A percentile compares a stretch with the other conserved stretches of the same genome.
phyloP scores from a whole-genome alignment of 2,888 invertebrate species.

The Drosophila diplacantha region DNA sequence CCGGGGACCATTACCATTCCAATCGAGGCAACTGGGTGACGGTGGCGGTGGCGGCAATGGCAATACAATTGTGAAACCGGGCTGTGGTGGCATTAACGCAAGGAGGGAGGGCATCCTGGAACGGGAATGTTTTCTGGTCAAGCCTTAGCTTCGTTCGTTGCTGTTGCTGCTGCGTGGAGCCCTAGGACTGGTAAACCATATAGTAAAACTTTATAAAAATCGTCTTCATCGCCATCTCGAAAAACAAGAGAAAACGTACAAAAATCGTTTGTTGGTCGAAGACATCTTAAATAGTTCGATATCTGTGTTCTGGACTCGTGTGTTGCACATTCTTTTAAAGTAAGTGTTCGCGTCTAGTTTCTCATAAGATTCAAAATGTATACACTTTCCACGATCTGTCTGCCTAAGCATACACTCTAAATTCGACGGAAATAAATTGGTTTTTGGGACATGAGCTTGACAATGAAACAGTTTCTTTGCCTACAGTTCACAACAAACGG shows the following conservation, averaged over 20 bases:
- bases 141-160: constrained; percentile 46
- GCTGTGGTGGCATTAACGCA: constrained; percentile 22
- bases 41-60: constrained; percentile 16
- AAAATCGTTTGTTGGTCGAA: constrained; percentile 52
- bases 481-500: constrained; percentile 29
- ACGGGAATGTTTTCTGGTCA: constrained; percentile 6
- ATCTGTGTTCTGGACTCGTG: constrained; percentile 43
- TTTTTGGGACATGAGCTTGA: constrained; percentile 29
- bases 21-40: constrained; percentile 23
- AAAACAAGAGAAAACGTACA: constrained; percentile 37
- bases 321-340: constrained; percentile 35
- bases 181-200: constrained; percentile 41
- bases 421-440: constrained; percentile 23
- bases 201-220: constrained; percentile 56
- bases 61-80: constrained; percentile 33
- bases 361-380: constrained; percentile 41
- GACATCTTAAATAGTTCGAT: constrained; percentile 40
- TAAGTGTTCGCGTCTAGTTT: constrained; percentile 42
- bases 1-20: constrained; percentile 13
- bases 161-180: constrained; percentile 28
- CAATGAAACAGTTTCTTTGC: constrained; percentile 19
- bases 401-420: constrained; percentile 19
- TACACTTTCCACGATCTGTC: constrained; percentile 13
- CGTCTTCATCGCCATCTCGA: constrained; percentile 17
- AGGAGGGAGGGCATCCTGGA: constrained; percentile 6